Percentiles rank a stretch among this genome's conserved stretches.
These are phyloP conservation scores for Melinaea marsaeus DNA, from an alignment of 2,888 invertebrate genomes.

Conservation along the genomic window DNA sequence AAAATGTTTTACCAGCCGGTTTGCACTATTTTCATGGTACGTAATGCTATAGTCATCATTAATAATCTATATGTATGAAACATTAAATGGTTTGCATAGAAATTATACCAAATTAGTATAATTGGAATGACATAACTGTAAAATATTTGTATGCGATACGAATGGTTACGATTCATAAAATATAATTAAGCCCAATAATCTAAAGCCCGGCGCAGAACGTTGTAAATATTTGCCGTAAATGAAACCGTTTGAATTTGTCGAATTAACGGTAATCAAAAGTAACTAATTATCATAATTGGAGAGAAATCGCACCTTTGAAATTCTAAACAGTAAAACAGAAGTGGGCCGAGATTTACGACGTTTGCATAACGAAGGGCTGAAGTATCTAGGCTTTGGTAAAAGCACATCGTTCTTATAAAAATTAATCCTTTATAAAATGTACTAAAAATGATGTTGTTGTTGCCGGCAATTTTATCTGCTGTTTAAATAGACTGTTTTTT, in stretches of 20 bases:
- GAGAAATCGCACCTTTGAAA: slow-evolving; percentile 49
- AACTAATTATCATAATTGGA: slow-evolving; percentile 61
- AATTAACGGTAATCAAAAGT: slow-evolving; percentile 53
- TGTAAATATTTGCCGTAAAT: slow-evolving; percentile 26
- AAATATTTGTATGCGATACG: slow-evolving; percentile 22
- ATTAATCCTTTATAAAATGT: too few relatives aligned
- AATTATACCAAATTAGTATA: slow-evolving; percentile 18
- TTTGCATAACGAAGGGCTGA: slow-evolving; percentile 46
- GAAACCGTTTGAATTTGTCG: slow-evolving; percentile 30
- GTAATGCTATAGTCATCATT: not conserved
- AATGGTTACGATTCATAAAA: slow-evolving; percentile 21
- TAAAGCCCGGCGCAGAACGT: slow-evolving; percentile 12
- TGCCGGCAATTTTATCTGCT: too few relatives aligned
- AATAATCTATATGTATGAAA: not conserved
- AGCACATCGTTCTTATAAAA: not conserved
- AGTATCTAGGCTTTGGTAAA: too few relatives aligned
- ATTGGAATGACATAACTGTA: slow-evolving; percentile 16
- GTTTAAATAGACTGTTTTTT: too few relatives aligned
- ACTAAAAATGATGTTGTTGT: too few relatives aligned
- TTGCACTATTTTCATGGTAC: not conserved
- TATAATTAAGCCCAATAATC: slow-evolving; percentile 19
- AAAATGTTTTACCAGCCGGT: slow-evolving; percentile 6
- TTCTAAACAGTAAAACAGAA: slow-evolving; percentile 50
- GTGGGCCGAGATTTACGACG: slow-evolving; percentile 43
- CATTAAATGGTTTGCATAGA: slow-evolving; percentile 10